These are phyloP conservation scores for Leptoclinus maculatus DNA, from an alignment of 2,797 vertebrate species.

Conservation along the genomic window DNA sequence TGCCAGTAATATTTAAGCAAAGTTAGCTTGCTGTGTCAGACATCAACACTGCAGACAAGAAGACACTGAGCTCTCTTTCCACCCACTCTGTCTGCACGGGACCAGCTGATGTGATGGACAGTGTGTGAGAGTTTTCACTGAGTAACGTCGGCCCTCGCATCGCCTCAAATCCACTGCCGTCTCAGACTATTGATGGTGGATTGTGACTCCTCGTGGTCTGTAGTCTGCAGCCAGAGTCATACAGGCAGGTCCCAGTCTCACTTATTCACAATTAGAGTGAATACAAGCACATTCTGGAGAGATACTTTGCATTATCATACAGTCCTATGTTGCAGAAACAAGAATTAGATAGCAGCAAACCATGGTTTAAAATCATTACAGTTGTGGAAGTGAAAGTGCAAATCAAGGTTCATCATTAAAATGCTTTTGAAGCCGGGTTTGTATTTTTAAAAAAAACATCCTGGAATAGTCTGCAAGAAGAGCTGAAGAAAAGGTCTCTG, in stretches of 20 bases:
- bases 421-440: neutral
- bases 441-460: neutral
- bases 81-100: slow-evolving; percentile 21
- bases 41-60: slow-evolving; percentile 8
- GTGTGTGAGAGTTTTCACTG: slow-evolving; percentile 55
- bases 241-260: neutral
- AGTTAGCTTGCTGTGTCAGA: slow-evolving; percentile 10
- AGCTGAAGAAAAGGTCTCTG: slow-evolving; percentile 5
- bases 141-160: neutral
- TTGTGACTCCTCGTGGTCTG: slow-evolving; percentile 53
- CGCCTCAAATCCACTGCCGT: slow-evolving; percentile 4
- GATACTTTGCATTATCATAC: neutral
- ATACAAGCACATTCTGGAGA: neutral
- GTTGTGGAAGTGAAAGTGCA: neutral
- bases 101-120: slow-evolving; percentile 23
- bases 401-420: neutral
- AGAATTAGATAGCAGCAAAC: neutral
- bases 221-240: slow-evolving; percentile 39
- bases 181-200: slow-evolving; percentile 55
- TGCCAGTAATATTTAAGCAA: too few relatives aligned
- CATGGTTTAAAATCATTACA: neutral
- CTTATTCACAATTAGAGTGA: neutral
- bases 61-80: slow-evolving; percentile 8
- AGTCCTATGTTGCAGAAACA: neutral
- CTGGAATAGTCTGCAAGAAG: neutral